phyloP scores from a whole-genome alignment of 2,797 vertebrate genomes.

The Falco novaeseelandiae region DNA sequence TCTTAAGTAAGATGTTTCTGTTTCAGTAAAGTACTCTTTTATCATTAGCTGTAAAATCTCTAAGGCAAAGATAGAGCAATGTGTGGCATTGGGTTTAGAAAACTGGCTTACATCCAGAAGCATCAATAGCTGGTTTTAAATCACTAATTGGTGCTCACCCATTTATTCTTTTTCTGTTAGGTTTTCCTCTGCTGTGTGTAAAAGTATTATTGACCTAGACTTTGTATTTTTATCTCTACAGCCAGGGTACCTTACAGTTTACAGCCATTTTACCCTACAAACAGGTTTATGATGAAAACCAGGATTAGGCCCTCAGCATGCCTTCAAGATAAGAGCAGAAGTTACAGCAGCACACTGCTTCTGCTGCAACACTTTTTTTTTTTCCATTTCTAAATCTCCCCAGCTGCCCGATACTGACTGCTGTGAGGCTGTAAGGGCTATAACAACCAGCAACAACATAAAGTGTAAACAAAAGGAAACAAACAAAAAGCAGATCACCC shows the following conservation, averaged over 20 bases:
- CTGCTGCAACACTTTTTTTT: not conserved
- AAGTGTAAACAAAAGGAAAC: not conserved
- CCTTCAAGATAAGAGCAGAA: not conserved
- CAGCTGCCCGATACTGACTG: not conserved
- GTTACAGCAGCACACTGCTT: not conserved
- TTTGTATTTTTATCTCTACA: not conserved
- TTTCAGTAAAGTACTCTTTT: not conserved
- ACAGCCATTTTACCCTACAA: not conserved
- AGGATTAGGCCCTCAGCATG: not conserved
- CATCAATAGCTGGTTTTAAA: not conserved
- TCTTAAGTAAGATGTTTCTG: not conserved
- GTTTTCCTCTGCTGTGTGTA: not conserved
- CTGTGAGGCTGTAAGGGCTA: not conserved
- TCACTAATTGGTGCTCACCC: not conserved
- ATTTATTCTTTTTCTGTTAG: not conserved
- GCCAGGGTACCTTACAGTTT: not conserved
- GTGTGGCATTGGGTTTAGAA: not conserved
- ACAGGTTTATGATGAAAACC: not conserved
- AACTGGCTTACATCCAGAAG: not conserved
- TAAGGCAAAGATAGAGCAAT: not conserved
- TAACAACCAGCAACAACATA: not conserved
- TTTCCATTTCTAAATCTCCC: not conserved
- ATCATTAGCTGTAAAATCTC: not conserved
- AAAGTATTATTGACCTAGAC: not conserved
- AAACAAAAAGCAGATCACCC: not conserved